Percentiles rank a stretch among this genome's conserved stretches.
These are phyloP conservation scores for Chelonoidis abingdonii DNA, from an alignment of 2,113 vertebrate genomes.

Conservation along the genomic window DNA sequence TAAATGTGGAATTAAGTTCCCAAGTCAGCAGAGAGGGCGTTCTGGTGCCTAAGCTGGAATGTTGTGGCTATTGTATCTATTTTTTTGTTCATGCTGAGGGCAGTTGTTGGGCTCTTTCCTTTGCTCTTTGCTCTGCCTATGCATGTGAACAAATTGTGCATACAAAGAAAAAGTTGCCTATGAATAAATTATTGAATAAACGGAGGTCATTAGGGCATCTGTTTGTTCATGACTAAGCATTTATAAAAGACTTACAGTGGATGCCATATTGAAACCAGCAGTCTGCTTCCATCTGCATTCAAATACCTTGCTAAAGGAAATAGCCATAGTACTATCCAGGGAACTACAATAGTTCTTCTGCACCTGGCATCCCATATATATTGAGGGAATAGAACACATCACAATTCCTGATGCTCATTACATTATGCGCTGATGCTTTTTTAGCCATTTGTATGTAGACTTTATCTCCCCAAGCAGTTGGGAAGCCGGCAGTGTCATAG, in stretches of 20 bases:
- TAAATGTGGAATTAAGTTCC: background rate
- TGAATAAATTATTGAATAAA: background rate
- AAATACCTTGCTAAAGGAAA: background rate
- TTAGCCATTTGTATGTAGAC: conserved; percentile 11
- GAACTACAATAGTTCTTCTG: conserved; percentile 1
- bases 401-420: conserved; percentile 5
- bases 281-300: background rate
- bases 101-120: background rate
- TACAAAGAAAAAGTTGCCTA: background rate
- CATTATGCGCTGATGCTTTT: conserved; percentile 3
- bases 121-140: background rate
- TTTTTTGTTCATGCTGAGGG: no score
- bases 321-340: background rate
- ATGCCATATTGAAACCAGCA: background rate
- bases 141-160: background rate
- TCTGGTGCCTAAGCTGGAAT: background rate
- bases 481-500: background rate
- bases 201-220: background rate
- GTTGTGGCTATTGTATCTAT: background rate
- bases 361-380: background rate
- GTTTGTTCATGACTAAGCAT: background rate
- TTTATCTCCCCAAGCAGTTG: conserved; percentile 40
- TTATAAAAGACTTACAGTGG: background rate
- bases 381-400: background rate
- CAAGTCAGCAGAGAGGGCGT: background rate